Base-by-base conservation (phyloP, 2,113 vertebrate genomes). In the Bubo scandiacus region DNA sequence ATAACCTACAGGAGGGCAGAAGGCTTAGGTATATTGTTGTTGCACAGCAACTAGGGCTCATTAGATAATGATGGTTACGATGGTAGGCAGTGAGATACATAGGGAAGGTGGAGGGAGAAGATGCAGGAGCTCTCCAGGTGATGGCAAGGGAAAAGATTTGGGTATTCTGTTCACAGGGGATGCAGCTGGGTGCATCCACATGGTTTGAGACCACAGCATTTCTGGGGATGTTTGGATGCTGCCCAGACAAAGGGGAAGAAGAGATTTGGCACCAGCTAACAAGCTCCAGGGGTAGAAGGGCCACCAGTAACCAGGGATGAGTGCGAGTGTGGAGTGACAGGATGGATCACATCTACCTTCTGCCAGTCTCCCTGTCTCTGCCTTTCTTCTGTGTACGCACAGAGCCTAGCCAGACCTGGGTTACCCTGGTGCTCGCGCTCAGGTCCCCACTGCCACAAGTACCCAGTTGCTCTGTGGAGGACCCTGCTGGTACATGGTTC, bases 61-160 rank as follows among this genome's bases (percentile, higher is more conserved):
- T 61, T 62, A 15, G 59, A 2, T 42, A 70, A 36, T 45, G 43
- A 45, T 45, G 43, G 43, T 45, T 45, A 18, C 0, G 0, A 30
- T n/a, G 19, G 7, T 4, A 62, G n/a, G 63, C 73, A 67, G 32
- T 55, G 62, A 18, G n/a, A 62, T 66, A 15, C 20, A 18, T 6
- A 26, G 42, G 25, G 59, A 49, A 57, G 19, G 32, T 8, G 19
- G 32, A 7, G 20, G 11, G 10, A 45, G 14, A 82, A 77, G 25
- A 27, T 38, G 18, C 30, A 65, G 86, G n/a, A 92, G 21, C 10
- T 84, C 55, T 86, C 8, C 49, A 61, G 51, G 29, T 1, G 1
- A 22, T 12, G 10, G 19, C 4, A 3, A 10, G 10, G 86, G 72
- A 59, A 68, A 52, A 68, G 13, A 45, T 81, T 6, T 43, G 34